These are phyloP conservation scores for Psilopsiagon aurifrons DNA, from an alignment of 2,113 vertebrate genomes.

Conservation along the genomic window DNA sequence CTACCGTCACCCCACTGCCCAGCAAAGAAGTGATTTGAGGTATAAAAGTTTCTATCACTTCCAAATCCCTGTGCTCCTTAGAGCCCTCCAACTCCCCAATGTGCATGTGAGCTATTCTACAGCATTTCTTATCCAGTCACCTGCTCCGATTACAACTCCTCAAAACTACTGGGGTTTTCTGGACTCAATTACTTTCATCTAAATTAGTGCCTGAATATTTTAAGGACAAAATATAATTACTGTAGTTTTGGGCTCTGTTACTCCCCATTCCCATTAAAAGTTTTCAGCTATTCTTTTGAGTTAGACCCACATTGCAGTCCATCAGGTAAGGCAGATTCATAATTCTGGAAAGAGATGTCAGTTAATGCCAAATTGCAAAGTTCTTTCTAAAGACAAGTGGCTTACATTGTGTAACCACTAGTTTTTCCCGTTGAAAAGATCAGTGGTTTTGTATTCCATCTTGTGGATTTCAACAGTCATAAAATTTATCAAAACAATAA, in stretches of 20 bases:
- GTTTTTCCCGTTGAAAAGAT: constrained; percentile 12
- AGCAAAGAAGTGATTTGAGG: constrained; percentile 71
- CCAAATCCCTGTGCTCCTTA: constrained; percentile 50
- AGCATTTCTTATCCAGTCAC: constrained; percentile 34
- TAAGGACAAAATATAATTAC: constrained; percentile 20
- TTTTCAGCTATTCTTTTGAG: constrained; percentile 27
- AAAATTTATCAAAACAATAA: constrained; percentile 20
- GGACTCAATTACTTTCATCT: not conserved
- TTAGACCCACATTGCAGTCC: constrained; percentile 34
- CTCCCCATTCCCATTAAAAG: constrained; percentile 18
- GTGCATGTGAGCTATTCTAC: constrained; percentile 53
- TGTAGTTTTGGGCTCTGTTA: constrained; percentile 39
- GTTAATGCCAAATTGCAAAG: constrained; percentile 6
- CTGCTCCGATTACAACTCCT: constrained; percentile 53
- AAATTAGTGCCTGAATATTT: constrained; percentile 28
- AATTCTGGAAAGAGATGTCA: constrained; percentile 25
- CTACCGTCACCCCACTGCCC: constrained; percentile 68
- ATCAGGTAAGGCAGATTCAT: constrained; percentile 38
- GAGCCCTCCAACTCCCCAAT: constrained; percentile 38
- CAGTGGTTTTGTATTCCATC: constrained; percentile 26
- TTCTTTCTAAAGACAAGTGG: constrained; percentile 45
- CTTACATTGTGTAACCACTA: constrained; percentile 34
- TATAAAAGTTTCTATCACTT: constrained; percentile 71
- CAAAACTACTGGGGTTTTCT: constrained; percentile 18
- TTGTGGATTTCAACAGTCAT: constrained; percentile 1